phyloP scores from a whole-genome alignment of 2,113 vertebrate species.

The Chionodraco myersi region DNA sequence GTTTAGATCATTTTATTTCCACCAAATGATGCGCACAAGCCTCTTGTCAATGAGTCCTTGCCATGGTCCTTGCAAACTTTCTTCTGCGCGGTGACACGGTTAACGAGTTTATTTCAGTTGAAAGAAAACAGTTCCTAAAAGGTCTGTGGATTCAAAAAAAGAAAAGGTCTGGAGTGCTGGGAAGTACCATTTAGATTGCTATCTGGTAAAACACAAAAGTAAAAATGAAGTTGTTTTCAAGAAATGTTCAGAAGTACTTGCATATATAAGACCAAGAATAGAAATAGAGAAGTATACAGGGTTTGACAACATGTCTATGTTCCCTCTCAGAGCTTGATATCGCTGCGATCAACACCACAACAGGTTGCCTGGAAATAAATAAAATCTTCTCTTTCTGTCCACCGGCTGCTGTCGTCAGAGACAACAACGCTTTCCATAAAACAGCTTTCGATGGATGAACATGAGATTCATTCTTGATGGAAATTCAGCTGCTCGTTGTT shows the following conservation, averaged over 20 bases:
- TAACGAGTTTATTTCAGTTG: too few relatives aligned
- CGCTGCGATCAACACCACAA: constrained; percentile 15
- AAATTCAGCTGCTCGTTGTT: neutral
- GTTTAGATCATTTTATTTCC: too few relatives aligned
- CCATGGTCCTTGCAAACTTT: too few relatives aligned
- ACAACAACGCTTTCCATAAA: constrained; percentile 24
- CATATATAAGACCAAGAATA: neutral
- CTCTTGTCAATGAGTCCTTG: too few relatives aligned
- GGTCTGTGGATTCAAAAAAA: too few relatives aligned
- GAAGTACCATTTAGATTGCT: too few relatives aligned
- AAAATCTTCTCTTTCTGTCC: constrained; percentile 9
- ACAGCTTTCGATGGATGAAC: constrained; percentile 24
- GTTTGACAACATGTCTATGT: neutral
- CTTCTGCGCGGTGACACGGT: too few relatives aligned
- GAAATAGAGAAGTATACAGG: neutral
- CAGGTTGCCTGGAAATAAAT: constrained; percentile 27
- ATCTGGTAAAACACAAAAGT: too few relatives aligned
- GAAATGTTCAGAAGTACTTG: neutral
- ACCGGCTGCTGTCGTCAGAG: constrained; percentile 34
- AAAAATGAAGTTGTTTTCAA: too few relatives aligned
- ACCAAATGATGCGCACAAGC: too few relatives aligned
- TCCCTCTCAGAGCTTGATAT: constrained; percentile 10
- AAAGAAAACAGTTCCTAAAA: too few relatives aligned
- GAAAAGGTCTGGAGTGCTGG: too few relatives aligned
- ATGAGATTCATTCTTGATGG: constrained; percentile 15